A percentile compares a stretch with the other conserved stretches of the same genome.
Conservation (phyloP, 1,140 invertebrate species). For the Augochlora pura region DNA sequence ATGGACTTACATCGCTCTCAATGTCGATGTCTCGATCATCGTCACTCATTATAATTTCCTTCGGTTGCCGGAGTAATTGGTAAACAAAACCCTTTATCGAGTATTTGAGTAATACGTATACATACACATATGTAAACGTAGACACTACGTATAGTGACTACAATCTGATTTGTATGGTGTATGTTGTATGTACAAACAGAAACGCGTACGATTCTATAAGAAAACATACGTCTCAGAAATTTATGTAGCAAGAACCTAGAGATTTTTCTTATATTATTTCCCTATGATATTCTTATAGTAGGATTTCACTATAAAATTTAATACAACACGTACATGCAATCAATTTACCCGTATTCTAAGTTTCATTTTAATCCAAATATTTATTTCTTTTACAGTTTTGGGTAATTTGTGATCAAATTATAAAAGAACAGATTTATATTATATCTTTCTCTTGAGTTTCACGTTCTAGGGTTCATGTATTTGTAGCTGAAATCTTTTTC, state of each 20-base stretch:
- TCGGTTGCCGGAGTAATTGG: slow-evolving; percentile 12
- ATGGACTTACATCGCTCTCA: slow-evolving; percentile 91
- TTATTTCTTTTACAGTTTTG: no score
- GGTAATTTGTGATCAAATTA: no score
- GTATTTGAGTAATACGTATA: not conserved
- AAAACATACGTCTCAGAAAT: not conserved
- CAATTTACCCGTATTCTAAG: no score
- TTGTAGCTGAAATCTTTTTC: no score
- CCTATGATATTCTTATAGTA: not conserved
- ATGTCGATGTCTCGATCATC: slow-evolving; percentile 95
- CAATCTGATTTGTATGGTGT: not conserved
- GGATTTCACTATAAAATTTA: no score
- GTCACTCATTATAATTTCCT: slow-evolving; percentile 86
- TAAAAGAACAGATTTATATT: no score
- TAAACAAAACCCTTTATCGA: slow-evolving; percentile 40
- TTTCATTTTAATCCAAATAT: no score
- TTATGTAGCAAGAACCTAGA: not conserved
- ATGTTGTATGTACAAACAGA: not conserved
- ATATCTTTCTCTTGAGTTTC: no score
- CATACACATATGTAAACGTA: not conserved
- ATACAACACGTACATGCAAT: no score
- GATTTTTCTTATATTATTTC: not conserved
- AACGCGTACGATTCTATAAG: not conserved
- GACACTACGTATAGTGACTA: not conserved
- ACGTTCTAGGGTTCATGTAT: no score